Evolutionary conservation across 1,140 invertebrate species (phyloP), one percentile per base, ranked within the genome.

Genomic region (Phymorhynchus buccinoides): DNA sequence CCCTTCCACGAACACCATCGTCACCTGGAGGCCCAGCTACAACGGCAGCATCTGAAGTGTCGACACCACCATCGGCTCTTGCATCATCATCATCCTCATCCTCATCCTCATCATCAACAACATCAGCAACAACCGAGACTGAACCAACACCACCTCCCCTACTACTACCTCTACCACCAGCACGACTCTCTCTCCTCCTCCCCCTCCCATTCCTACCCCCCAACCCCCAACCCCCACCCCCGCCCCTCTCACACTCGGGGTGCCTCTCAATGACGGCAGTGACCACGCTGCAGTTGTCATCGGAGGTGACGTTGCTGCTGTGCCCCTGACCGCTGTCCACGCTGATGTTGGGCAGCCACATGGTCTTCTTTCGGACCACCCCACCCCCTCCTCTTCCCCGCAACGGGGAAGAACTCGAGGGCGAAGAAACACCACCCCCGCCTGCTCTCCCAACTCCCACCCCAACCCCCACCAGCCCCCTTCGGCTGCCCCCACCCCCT

Each of bases 241-340:
- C 30, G 68, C n/a, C 78, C 6, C 32, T 16, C 62, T 22, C 73
- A n/a, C 42, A 1, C 32, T 22, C 66, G 4, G 22, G 56, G 6
- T 22, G 12, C 14, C 14, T 14, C 56, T 84, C 66, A n/a, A n/a
- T n/a, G n/a, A n/a, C n/a, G 16, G 68, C 39, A 32, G 75, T 79
- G n/a, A 84, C 32, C n/a, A 84, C 62, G 27, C 84, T 84, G 41
- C 75, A 80, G 75, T 84, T 84, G 77, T 84, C 84, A 41, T 84
- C 84, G 12, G 84, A 84, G 22, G 84, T 84, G 39, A 79, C 52
- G 62, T 52, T 37, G 37, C 44, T 39, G 7, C 48, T 32, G 41
- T 62, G 56, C 27, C 75, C 56, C 1, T 84, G 56, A 16, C 84
- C 75, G 75, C 77, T 84, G 81, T 84, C 84, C 52, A 84, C n/a